Percentiles rank a stretch among this genome's conserved stretches.
Evolutionary conservation across 2,888 invertebrate species (phyloP).

Genomic region (Eudasyphora cyanicolor): DNA sequence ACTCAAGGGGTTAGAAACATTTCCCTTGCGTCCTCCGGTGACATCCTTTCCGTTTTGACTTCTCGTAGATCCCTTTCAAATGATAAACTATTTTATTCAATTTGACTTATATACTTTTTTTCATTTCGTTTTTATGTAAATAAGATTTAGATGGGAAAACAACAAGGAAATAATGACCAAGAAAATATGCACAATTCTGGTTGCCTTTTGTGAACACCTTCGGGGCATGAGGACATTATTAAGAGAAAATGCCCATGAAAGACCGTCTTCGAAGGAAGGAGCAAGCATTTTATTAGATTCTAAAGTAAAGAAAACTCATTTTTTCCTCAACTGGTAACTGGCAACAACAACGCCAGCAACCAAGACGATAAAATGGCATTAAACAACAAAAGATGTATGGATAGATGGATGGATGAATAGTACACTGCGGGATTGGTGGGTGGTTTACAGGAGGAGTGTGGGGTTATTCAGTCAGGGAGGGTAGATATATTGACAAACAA

Average conservation of each 20-base stretch:
- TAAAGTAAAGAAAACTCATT: slow-evolving; percentile 8
- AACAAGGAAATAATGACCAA: slow-evolving; percentile 53
- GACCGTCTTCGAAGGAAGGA: slow-evolving; percentile 18
- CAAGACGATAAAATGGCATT: slow-evolving; percentile 18
- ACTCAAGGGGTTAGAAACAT: slow-evolving; percentile 48
- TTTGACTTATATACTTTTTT: slow-evolving; percentile 44
- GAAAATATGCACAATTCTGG: slow-evolving; percentile 45
- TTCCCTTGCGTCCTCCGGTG: slow-evolving; percentile 25
- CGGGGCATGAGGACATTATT: slow-evolving; percentile 40
- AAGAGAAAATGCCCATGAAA: slow-evolving; percentile 9
- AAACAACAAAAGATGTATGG: slow-evolving; percentile 6
- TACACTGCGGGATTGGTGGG: background rate
- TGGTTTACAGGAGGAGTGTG: background rate
- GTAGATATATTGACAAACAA: slow-evolving; percentile 15
- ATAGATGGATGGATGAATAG: background rate
- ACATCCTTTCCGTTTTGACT: slow-evolving; percentile 31
- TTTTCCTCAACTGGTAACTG: slow-evolving; percentile 28
- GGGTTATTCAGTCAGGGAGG: background rate
- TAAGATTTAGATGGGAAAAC: slow-evolving; percentile 48
- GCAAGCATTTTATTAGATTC: slow-evolving; percentile 20
- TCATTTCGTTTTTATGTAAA: slow-evolving; percentile 46
- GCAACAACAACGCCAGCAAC: background rate
- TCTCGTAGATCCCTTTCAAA: slow-evolving; percentile 37
- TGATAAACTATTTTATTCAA: slow-evolving; percentile 59
- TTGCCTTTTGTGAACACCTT: slow-evolving; percentile 45